Evolutionary conservation across 1,140 invertebrate species (phyloP), one percentile per base, ranked within the genome.

Genomic region (Laodelphax striatellus): DNA sequence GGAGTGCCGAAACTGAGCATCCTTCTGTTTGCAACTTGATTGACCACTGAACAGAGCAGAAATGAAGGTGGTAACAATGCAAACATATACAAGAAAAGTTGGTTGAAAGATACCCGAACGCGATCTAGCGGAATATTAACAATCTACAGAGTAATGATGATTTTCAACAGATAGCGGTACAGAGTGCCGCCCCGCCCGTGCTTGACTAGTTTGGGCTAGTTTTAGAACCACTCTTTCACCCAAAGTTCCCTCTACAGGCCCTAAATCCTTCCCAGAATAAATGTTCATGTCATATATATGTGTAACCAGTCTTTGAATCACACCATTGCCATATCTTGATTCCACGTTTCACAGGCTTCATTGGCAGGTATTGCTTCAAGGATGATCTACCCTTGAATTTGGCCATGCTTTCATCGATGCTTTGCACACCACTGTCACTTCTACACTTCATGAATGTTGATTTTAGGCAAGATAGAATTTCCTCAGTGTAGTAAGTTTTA

Each of bases 341-440:
- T 21, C 71, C 71, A 52, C 64, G 31, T 65, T 72, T 70, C n/a
- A 65, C 66, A 6, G 66, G 66, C 52, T 71, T 71, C 42, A 70
- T 41, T 19, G 69, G 69, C 28, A 68, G 42, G 41, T 65, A 68
- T 56, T 68, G 67, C 57, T 68, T 46, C 5, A 68, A 50, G 22
- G 42, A 34, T n/a, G 58, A 58, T 58, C 63, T 58, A 13, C 67
- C 67, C 54, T 68, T 65, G 34, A 68, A 66, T 60, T 57, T 62
- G 9, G 64, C 60, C 64, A 68, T 68, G 4, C 43, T 59, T 50
- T 68, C 67, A 55, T 65, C 64, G 59, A 67, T 54, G 43, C 43
- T 46, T 46, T 46, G 19, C 43, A 46, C 19, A 16, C 43, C 43
- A 46, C 43, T 46, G 19, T 46, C 43, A 16, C n/a, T 46, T 46